phyloP scores from a whole-genome alignment of 2,888 invertebrate genomes.

The Drosophila helvetica region DNA sequence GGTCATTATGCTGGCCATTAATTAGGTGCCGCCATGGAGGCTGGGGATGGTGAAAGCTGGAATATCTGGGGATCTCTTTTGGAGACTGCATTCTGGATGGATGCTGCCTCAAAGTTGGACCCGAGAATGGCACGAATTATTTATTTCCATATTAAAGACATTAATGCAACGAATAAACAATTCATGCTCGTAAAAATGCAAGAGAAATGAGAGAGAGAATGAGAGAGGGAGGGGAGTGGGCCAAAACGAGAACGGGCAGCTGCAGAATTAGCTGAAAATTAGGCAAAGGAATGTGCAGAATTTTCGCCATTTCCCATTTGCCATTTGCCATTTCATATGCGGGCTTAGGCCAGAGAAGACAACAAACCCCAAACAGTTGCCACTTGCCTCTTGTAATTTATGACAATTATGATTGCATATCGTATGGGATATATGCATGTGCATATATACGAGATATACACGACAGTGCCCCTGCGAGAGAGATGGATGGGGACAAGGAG shows the following conservation, averaged over 20 bases:
- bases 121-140: not conserved
- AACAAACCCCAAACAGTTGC: constrained; percentile 27
- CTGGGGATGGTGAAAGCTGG: constrained; percentile 1
- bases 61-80: not conserved
- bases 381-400: constrained; percentile 61
- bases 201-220: not conserved
- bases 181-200: not conserved
- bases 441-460: constrained; percentile 8
- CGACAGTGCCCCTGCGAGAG: constrained; percentile 19
- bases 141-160: not conserved
- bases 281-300: constrained; percentile 12
- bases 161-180: not conserved
- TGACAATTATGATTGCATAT: constrained; percentile 63
- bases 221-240: not conserved
- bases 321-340: not conserved
- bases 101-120: too few relatives aligned
- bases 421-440: not conserved
- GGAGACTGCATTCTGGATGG: too few relatives aligned
- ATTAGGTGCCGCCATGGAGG: constrained; percentile 1
- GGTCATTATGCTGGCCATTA: constrained; percentile 30
- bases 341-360: not conserved
- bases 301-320: constrained; percentile 2
- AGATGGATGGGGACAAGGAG: constrained; percentile 6
- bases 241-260: constrained; percentile 14
- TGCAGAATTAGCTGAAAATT: constrained; percentile 24